These are phyloP conservation scores for Sterna hirundo DNA, from an alignment of 2,113 vertebrate genomes.

Conservation along the genomic window DNA sequence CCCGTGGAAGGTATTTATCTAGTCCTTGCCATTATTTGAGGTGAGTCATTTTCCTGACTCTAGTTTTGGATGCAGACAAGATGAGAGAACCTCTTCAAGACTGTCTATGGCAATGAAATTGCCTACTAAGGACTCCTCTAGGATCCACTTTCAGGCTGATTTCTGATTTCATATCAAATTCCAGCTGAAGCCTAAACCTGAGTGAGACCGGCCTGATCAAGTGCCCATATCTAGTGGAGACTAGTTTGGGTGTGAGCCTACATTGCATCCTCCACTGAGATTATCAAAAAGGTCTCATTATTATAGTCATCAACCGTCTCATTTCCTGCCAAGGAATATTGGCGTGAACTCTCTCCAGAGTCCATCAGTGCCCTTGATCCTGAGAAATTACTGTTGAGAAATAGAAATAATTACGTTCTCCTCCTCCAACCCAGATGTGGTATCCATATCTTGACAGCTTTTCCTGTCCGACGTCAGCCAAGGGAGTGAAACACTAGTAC, in stretches of 20 bases:
- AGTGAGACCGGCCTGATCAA: not conserved
- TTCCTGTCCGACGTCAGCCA: conserved; percentile 33
- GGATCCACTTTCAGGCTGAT: not conserved
- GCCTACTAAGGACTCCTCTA: not conserved
- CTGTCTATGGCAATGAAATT: not conserved
- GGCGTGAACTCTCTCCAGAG: conserved; percentile 59
- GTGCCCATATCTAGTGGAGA: not conserved
- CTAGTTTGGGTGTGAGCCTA: not conserved
- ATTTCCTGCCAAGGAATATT: conserved; percentile 61
- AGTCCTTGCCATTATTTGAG: not conserved
- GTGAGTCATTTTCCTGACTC: not conserved
- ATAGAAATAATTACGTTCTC: conserved; percentile 65
- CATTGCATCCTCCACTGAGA: conserved; percentile 42
- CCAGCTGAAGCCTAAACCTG: not conserved
- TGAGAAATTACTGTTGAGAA: conserved; percentile 64
- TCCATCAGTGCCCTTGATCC: conserved; percentile 63
- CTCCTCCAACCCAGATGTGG: conserved; percentile 57
- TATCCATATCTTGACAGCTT: conserved; percentile 54
- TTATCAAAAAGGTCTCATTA: conserved; percentile 38
- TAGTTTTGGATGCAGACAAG: not conserved
- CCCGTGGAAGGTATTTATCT: not conserved
- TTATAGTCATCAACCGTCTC: conserved; percentile 54
- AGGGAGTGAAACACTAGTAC: conserved; percentile 55
- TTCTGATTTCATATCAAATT: not conserved
- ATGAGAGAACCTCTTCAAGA: not conserved